These are phyloP conservation scores for Zosterops lateralis DNA, from an alignment of 2,113 vertebrate species.

Conservation along the genomic window DNA sequence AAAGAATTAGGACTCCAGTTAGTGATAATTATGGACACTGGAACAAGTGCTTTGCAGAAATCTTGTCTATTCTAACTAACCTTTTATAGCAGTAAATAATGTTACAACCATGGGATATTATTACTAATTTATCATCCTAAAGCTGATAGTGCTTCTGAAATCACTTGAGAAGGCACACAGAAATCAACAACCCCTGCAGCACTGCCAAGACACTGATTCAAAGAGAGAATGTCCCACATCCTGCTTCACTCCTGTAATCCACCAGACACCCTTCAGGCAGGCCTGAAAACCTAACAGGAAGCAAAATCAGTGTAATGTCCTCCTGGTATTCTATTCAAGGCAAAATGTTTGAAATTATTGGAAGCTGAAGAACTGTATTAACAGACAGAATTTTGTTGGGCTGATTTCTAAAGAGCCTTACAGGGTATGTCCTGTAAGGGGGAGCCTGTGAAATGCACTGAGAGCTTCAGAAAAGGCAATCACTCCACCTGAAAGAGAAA, in stretches of 20 bases:
- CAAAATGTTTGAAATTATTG: background rate
- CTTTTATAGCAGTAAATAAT: background rate
- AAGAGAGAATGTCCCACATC: background rate
- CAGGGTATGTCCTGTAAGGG: rapidly evolving
- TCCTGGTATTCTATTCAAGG: background rate
- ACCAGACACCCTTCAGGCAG: background rate
- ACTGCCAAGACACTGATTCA: background rate
- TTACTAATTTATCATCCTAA: background rate
- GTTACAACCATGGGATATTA: background rate
- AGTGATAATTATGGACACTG: background rate
- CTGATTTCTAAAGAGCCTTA: background rate
- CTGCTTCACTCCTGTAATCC: background rate
- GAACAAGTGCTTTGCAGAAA: background rate
- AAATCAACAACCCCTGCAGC: background rate
- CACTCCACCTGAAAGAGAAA: background rate
- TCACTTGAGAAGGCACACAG: background rate
- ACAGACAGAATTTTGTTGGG: background rate
- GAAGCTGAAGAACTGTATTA: background rate
- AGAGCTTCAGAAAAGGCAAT: background rate
- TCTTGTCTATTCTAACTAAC: background rate
- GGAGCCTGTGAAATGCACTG: background rate
- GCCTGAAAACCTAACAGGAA: background rate
- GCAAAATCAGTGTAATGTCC: background rate
- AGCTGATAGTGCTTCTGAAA: background rate
- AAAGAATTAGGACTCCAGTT: background rate